Evolutionary conservation across 2,113 vertebrate genomes (phyloP).

Genomic region (Rallus limicola): DNA sequence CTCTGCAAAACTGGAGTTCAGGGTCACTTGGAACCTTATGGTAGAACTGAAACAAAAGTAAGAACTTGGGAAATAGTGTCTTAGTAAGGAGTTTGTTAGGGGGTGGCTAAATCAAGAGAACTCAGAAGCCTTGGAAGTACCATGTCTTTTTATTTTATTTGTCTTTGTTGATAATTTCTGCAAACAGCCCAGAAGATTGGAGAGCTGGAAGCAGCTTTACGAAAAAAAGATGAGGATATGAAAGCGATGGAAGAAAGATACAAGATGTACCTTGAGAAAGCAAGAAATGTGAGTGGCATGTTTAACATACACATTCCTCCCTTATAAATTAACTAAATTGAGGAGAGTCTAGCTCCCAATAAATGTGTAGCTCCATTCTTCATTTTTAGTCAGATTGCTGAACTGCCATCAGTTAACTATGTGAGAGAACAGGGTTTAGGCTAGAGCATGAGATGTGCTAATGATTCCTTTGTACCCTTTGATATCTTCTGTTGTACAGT

Average conservation of each 20-base stretch:
- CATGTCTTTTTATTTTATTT: not conserved
- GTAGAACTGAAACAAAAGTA: not conserved
- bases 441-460: not conserved
- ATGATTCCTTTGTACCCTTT: not conserved
- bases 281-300: slow-evolving; percentile 87
- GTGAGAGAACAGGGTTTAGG: not conserved
- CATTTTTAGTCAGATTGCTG: not conserved
- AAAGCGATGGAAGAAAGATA: slow-evolving; percentile 97
- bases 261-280: slow-evolving; percentile 98
- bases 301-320: not conserved
- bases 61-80: not conserved
- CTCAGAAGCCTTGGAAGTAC: not conserved
- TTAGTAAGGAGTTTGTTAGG: not conserved
- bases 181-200: slow-evolving; percentile 86
- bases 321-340: not conserved
- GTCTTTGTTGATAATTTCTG: not conserved
- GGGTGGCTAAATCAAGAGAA: not conserved
- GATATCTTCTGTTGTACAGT: not conserved
- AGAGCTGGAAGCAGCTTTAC: slow-evolving; percentile 91
- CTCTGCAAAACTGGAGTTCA: not conserved
- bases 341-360: not conserved
- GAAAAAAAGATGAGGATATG: slow-evolving; percentile 99
- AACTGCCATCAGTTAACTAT: not conserved
- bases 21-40: not conserved
- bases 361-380: not conserved